Conservation (phyloP, 2,888 invertebrate species). For the Heliconius aoede region DNA sequence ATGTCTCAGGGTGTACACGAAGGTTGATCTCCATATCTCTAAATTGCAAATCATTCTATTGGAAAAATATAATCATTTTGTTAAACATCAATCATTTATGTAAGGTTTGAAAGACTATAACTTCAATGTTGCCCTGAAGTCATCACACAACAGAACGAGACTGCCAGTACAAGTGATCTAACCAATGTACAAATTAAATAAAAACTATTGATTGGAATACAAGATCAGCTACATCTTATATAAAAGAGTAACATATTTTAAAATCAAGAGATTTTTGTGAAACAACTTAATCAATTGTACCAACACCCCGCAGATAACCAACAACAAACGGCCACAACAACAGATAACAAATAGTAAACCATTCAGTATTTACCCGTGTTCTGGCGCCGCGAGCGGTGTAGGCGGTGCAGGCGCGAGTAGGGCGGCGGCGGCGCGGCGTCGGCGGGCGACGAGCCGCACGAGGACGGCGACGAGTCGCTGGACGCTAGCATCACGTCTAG, state of each 20-base stretch:
- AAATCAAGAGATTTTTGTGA: not conserved
- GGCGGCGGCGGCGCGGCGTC: slow-evolving; percentile 67
- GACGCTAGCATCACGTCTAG: slow-evolving; percentile 91
- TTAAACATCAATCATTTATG: too few relatives aligned
- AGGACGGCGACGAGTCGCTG: slow-evolving; percentile 88
- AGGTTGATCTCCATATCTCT: too few relatives aligned
- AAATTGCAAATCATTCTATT: too few relatives aligned
- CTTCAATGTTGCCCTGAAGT: not conserved
- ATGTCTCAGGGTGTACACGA: too few relatives aligned
- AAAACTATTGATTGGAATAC: too few relatives aligned
- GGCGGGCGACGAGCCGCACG: slow-evolving; percentile 85
- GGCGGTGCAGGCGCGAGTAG: slow-evolving; percentile 87
- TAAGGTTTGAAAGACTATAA: too few relatives aligned
- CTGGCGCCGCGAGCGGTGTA: slow-evolving; percentile 89
- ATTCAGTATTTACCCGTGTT: slow-evolving; percentile 86
- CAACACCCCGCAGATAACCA: too few relatives aligned
- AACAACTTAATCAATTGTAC: not conserved
- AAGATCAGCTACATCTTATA: too few relatives aligned
- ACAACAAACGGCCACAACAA: not conserved
- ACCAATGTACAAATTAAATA: too few relatives aligned
- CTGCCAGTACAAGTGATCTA: slow-evolving; percentile 4
- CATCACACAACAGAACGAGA: not conserved
- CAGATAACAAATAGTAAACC: slow-evolving; percentile 37
- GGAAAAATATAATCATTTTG: too few relatives aligned
- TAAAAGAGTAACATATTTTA: not conserved